Evolutionary conservation across 1,140 invertebrate species (phyloP), one percentile per base, ranked within the genome.

Genomic region (Monochamus saltuarius): DNA sequence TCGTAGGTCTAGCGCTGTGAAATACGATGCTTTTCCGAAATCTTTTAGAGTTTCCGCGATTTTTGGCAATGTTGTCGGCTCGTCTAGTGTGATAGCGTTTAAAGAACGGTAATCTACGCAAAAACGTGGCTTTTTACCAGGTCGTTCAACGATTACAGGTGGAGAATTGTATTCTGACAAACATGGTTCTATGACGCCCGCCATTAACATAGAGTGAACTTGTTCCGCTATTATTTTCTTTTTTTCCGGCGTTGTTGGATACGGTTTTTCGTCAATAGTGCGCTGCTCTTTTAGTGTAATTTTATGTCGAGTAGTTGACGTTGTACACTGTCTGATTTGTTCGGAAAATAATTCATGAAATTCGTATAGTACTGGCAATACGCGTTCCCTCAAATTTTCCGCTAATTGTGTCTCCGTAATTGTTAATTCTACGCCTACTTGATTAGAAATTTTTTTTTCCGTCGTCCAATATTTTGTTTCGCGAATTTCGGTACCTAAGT

Each of bases 91-190:
- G 0, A 78, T 67, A 0, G 50, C 36, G 64, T 84, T 80, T 14
- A 80, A 46, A 17, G 54, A 62, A 4, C 77, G 52, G 50, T 65
- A 79, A 52, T 80, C 76, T 0, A 78, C 68, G 47, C 76, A 77
- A 10, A 78, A 51, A 11, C 76, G 43, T 11, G 69, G 46, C 0
- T 56, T 56, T 10, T 74, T 75, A 45, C 66, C 10, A 69, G 66
- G 52, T 78, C 77, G 17, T 65, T 69, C 0, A 77, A 74, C 7
- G 0, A 77, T 62, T 11, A 76, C 62, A 0, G 75, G 73, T 40
- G 68, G 70, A 0, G 69, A 67, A 47, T 69, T 40, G 14, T n/a
- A 40, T 40, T n/a, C n/a, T 14, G n/a, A 2, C n/a, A 40, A n/a
- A n/a, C 39, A n/a, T 40, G 39, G 10, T 40, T 40, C 14, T 40